Evolutionary conservation across 1,140 invertebrate genomes (phyloP), one percentile per base, ranked within the genome.

Genomic region (Drosophila nigromelanica): DNA sequence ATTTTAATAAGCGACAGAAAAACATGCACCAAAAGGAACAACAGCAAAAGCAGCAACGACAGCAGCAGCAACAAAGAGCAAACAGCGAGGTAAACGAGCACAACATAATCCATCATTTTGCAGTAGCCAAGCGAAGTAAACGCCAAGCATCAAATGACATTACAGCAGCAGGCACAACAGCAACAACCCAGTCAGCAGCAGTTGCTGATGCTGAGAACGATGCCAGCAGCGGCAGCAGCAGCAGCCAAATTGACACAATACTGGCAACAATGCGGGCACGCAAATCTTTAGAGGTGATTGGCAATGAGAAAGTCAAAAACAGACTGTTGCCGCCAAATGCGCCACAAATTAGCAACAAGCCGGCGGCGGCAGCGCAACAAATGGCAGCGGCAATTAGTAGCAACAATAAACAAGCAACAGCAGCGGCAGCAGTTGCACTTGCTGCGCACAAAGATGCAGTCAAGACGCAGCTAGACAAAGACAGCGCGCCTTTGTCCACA

Each of bases 1-100:
- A 90, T 85, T 81, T 89, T 89, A 90, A 90, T 81, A 81, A 89
- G 78, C 80, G 89, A 82, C 80, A 85, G 74, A 89, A 90, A 79
- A 83, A 90, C 83, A 90, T 90, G 86, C 82, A 90, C 40, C 80
- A 91, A 78, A 64, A 70, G 58, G 58, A 70, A 15, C 21, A 76
- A 15, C 56, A 48, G 37, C 37, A 74, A 42, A 33, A 66, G 4
- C 30, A 60, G 33, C 54, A 48, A 14, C 21, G 40, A 47, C 55
- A 55, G 40, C 21, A 43, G 30, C 50, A 52, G 37, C 52, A 61
- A 43, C 50, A 55, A 67, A 30, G 18, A 69, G 56, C 48, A 47
- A 15, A 12, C 63, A 62, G 64, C 68, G 79, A 78, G 72, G 59
- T 75, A 78, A 81, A 76, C 72, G 74, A 86, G 75, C 77, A 80